A percentile compares a stretch with the other conserved stretches of the same genome.
Conservation (phyloP, 2,113 vertebrate species). For the Tragelaphus buxtoni region DNA sequence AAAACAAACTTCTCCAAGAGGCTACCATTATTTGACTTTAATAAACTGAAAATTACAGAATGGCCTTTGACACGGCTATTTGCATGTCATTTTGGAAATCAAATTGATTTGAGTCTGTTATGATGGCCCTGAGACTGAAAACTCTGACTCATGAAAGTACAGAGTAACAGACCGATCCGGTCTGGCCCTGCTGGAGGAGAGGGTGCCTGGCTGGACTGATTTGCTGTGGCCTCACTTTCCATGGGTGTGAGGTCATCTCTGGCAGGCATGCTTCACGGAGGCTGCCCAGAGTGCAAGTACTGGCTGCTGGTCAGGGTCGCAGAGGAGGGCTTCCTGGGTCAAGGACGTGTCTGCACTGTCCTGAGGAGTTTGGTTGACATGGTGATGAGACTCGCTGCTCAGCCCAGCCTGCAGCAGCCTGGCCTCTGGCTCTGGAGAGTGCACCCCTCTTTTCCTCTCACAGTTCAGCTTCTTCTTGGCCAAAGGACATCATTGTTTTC, state of each 20-base stretch:
- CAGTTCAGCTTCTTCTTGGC: background rate
- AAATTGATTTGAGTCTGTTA: slow-evolving; percentile 12
- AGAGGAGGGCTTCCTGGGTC: background rate
- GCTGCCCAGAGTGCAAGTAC: background rate
- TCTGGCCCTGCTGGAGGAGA: background rate
- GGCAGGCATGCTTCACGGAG: background rate
- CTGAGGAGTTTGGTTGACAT: background rate
- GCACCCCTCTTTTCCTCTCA: background rate
- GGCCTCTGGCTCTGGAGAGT: background rate
- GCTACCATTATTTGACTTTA: background rate
- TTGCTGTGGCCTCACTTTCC: background rate
- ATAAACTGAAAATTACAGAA: slow-evolving; percentile 1
- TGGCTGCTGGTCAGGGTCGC: background rate
- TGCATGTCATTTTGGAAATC: background rate
- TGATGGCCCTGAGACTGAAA: background rate
- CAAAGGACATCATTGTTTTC: background rate
- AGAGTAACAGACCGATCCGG: background rate
- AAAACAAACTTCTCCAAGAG: background rate
- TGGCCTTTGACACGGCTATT: slow-evolving; percentile 27
- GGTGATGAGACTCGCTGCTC: too few relatives aligned
- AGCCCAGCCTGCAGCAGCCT: background rate
- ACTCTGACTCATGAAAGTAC: background rate
- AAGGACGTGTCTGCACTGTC: fast-evolving
- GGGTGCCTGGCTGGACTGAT: background rate
- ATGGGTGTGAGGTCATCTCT: background rate